Percentiles rank a stretch among this genome's conserved stretches.
Conservation (phyloP, 2,797 vertebrate species). For the Enteromius radiatus region DNA sequence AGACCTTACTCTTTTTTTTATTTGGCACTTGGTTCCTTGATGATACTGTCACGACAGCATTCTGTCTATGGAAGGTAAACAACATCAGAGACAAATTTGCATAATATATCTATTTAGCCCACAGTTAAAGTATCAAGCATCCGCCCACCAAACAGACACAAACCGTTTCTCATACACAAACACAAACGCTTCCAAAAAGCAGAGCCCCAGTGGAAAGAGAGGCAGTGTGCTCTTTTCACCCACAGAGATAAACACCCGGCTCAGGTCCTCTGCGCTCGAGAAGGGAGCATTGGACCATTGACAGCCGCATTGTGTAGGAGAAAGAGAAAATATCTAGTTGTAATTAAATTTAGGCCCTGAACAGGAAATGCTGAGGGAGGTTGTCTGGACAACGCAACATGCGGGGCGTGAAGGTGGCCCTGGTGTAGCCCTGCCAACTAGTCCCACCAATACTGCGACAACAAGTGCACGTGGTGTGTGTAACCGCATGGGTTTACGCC, state of each 20-base stretch:
- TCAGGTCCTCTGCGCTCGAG: slow-evolving; percentile 34
- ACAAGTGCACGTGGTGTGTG: background rate
- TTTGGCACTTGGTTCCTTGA: slow-evolving; percentile 8
- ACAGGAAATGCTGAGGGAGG: slow-evolving; percentile 68
- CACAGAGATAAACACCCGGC: slow-evolving; percentile 26
- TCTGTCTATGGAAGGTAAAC: slow-evolving; percentile 18
- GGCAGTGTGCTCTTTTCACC: background rate
- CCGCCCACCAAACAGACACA: slow-evolving; percentile 17
- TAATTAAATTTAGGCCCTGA: slow-evolving; percentile 76
- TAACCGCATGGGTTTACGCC: background rate
- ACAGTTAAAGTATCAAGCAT: slow-evolving; percentile 9
- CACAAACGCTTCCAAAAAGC: slow-evolving; percentile 7
- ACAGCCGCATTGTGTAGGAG: slow-evolving; percentile 26
- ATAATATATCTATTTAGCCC: slow-evolving; percentile 28
- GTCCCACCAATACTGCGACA: slow-evolving; percentile 29
- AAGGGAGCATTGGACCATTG: slow-evolving; percentile 16
- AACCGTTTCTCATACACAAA: slow-evolving; percentile 22
- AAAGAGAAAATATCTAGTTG: slow-evolving; percentile 65
- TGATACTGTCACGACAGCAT: background rate
- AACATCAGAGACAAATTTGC: slow-evolving; percentile 26
- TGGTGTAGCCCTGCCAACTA: slow-evolving; percentile 23
- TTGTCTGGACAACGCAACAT: slow-evolving; percentile 72
- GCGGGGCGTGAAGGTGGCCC: slow-evolving; percentile 24
- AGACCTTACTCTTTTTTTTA: background rate
- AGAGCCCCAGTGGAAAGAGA: background rate